Evolutionary conservation across 2,797 vertebrate species (phyloP).

Genomic region (Streptopelia turtur): DNA sequence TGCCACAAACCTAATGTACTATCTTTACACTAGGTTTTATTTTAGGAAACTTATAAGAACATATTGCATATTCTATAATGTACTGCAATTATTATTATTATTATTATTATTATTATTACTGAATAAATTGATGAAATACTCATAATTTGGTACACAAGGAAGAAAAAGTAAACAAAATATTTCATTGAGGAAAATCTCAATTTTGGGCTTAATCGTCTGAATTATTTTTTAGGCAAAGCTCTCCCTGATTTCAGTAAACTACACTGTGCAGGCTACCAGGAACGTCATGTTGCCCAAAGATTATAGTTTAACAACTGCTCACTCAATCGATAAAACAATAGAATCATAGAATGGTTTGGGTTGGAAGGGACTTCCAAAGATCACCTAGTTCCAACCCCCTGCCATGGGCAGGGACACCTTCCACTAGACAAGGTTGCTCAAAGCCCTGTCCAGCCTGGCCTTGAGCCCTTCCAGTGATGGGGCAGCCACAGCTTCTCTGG

Average conservation of each 20-base stretch:
- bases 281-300: neutral
- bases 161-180: neutral
- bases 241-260: neutral
- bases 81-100: neutral
- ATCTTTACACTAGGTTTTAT: slow-evolving; percentile 7
- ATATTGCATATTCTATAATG: neutral
- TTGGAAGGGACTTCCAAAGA: neutral
- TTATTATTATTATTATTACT: neutral
- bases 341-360: neutral
- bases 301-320: neutral
- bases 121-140: neutral
- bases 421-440: neutral
- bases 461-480: neutral
- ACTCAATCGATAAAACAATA: neutral
- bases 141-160: neutral
- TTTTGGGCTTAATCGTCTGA: neutral
- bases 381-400: neutral
- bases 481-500: neutral
- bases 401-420: neutral
- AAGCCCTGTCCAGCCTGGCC: neutral
- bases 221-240: neutral
- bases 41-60: neutral
- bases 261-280: neutral
- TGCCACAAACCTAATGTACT: slow-evolving; percentile 4
- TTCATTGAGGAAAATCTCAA: neutral